A percentile compares a stretch with the other conserved stretches of the same genome.
These are phyloP conservation scores for Neomonachus schauinslandi DNA, from an alignment of 2,113 vertebrate species.

Conservation along the genomic window DNA sequence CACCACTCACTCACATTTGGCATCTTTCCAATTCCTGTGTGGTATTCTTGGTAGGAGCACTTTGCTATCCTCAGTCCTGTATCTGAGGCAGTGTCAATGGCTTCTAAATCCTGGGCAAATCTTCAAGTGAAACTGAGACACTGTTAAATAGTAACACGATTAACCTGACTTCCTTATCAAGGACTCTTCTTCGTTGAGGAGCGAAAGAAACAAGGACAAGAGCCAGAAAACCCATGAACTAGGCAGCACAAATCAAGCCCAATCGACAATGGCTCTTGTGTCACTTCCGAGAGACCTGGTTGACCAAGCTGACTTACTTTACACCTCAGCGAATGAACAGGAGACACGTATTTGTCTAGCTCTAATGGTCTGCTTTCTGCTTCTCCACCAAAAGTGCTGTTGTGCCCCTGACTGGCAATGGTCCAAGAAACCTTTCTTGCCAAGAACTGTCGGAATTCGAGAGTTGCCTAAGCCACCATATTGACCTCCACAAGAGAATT, in stretches of 20 bases:
- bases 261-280: not conserved
- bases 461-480: not conserved
- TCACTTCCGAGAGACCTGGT: not conserved
- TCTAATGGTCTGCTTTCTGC: not conserved
- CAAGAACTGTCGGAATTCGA: not conserved
- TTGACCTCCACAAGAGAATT: not conserved
- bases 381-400: not conserved
- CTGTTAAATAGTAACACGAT: constrained; percentile 42
- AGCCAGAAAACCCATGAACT: not conserved
- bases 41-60: constrained; percentile 31
- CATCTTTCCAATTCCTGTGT: not conserved
- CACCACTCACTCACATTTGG: not conserved
- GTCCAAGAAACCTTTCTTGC: not conserved
- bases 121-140: constrained; percentile 70
- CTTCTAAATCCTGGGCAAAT: constrained; percentile 58
- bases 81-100: constrained; percentile 63
- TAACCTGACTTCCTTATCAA: constrained; percentile 63
- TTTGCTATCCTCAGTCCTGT: constrained; percentile 41
- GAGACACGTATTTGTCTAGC: not conserved
- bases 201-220: constrained; percentile 6
- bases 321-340: not conserved
- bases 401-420: not conserved
- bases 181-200: constrained; percentile 52
- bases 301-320: not conserved
- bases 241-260: not conserved